These are phyloP conservation scores for Drosophila lowei DNA, from an alignment of 1,140 invertebrate genomes.

Conservation along the genomic window DNA sequence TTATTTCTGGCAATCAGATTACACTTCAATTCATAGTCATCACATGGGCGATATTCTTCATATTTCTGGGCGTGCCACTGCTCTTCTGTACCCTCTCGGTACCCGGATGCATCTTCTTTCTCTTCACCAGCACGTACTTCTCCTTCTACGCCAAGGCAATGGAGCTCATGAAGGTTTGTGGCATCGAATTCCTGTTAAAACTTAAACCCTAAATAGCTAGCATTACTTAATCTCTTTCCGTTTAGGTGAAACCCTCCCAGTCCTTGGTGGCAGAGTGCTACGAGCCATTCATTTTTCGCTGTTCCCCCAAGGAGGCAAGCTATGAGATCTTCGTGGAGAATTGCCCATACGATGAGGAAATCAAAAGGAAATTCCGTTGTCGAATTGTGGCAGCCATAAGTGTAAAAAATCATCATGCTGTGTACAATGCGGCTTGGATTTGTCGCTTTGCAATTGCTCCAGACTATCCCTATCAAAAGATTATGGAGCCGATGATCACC, in stretches of 20 bases:
- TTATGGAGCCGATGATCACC: slow-evolving; percentile 75
- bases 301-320: slow-evolving; percentile 69
- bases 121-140: slow-evolving; percentile 75
- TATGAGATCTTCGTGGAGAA: slow-evolving; percentile 75
- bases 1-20: slow-evolving; percentile 57
- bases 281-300: slow-evolving; percentile 77
- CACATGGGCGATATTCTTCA: slow-evolving; percentile 82
- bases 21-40: slow-evolving; percentile 81
- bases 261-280: slow-evolving; percentile 79
- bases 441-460: slow-evolving; percentile 76
- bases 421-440: slow-evolving; percentile 81
- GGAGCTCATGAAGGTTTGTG: slow-evolving; percentile 67
- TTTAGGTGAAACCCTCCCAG: slow-evolving; percentile 69
- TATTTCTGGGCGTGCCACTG: slow-evolving; percentile 78
- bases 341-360: slow-evolving; percentile 57
- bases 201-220: not conserved
- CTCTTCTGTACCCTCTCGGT: slow-evolving; percentile 76
- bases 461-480: slow-evolving; percentile 70
- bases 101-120: slow-evolving; percentile 71
- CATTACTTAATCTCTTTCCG: not conserved
- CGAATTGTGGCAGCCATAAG: slow-evolving; percentile 71
- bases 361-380: slow-evolving; percentile 70
- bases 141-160: slow-evolving; percentile 79
- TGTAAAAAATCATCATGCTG: slow-evolving; percentile 70
- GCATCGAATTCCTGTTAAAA: too few species aligned